Percentiles rank a stretch among this genome's conserved stretches.
These are phyloP conservation scores for Protobothrops flavoviridis DNA, from an alignment of 2,113 vertebrate genomes.

Conservation along the genomic window DNA sequence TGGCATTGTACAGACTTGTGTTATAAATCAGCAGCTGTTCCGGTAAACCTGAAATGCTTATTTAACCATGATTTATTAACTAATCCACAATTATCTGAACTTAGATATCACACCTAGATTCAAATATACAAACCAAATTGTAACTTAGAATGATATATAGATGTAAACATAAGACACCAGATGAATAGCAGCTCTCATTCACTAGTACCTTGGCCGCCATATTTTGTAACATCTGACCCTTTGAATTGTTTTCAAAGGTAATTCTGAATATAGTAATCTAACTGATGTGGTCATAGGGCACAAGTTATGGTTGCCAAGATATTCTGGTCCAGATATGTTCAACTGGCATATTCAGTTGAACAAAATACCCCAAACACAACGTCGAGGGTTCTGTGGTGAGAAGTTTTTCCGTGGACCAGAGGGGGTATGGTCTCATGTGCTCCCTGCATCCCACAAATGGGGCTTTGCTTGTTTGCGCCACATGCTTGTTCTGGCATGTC, in stretches of 20 bases:
- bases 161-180: neutral
- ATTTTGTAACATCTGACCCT: too few relatives aligned
- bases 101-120: neutral
- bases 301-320: neutral
- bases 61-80: neutral
- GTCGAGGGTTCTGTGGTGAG: too few relatives aligned
- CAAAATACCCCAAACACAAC: too few relatives aligned
- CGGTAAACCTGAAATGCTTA: neutral
- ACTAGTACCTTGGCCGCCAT: neutral
- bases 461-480: too few relatives aligned
- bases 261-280: neutral
- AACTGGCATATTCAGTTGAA: neutral
- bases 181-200: neutral
- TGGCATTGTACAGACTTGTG: neutral
- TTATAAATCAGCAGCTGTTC: neutral
- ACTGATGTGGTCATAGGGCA: neutral
- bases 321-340: neutral
- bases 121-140: neutral
- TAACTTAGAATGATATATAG: neutral
- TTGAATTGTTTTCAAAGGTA: neutral
- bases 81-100: neutral
- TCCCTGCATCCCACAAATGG: too few relatives aligned
- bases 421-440: too few relatives aligned
- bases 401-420: too few relatives aligned
- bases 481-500: too few relatives aligned